Evolutionary conservation across 2,888 invertebrate species (phyloP).

Genomic region (Ophonus ardosiacus): DNA sequence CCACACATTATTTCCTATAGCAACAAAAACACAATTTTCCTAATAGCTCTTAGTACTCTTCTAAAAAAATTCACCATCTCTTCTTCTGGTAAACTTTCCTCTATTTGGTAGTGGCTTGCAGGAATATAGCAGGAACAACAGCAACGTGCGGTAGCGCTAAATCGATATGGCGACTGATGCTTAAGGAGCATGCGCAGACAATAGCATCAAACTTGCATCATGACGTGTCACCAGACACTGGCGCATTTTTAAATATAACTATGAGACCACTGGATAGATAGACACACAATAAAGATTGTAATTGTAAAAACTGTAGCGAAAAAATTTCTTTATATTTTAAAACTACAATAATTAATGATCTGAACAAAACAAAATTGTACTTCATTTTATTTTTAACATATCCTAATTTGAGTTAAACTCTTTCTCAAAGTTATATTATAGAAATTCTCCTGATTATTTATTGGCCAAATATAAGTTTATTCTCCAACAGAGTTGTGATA

Average conservation of each 20-base stretch:
- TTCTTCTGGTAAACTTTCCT: neutral
- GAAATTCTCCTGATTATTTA: no score
- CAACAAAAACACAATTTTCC: no score
- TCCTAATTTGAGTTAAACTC: no score
- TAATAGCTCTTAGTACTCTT: no score
- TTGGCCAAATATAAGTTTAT: no score
- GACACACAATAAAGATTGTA: neutral
- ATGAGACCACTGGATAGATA: neutral
- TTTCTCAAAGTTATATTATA: no score
- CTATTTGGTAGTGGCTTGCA: neutral
- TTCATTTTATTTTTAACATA: no score
- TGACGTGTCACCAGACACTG: neutral
- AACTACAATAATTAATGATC: no score
- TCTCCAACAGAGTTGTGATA: no score
- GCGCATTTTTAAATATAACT: conserved; percentile 13
- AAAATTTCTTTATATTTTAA: no score
- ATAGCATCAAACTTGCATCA: conserved; percentile 4
- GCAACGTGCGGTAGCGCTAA: neutral
- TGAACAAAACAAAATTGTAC: no score
- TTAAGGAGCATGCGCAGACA: neutral
- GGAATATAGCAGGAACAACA: neutral
- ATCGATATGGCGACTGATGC: conserved; percentile 12
- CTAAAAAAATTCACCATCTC: neutral
- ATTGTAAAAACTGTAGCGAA: no score
- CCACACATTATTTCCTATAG: neutral